phyloP scores from a whole-genome alignment of 2,888 invertebrate species.

The Athalia cordata region DNA sequence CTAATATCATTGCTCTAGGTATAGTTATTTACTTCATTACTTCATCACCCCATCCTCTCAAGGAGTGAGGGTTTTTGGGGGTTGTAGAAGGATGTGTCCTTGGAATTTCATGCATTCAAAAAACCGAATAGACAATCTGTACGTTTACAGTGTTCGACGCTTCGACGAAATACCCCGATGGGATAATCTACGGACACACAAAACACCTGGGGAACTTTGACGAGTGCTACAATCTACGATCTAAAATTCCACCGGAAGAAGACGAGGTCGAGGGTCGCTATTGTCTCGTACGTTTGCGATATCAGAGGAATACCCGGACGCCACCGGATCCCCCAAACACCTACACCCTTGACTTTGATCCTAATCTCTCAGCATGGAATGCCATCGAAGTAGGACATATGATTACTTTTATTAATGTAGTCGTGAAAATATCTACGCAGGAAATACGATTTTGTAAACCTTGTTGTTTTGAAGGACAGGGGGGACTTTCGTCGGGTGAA shows the following conservation, averaged over 20 bases:
- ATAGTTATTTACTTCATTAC: too few species aligned
- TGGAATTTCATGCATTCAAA: too few species aligned
- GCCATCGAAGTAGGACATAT: conserved; percentile 57
- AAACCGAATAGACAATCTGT: neutral
- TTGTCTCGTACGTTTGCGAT: conserved; percentile 60
- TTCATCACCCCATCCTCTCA: too few species aligned
- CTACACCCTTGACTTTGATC: conserved; percentile 54
- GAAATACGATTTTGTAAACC: too few species aligned
- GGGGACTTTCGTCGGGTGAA: conserved; percentile 41
- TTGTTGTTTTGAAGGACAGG: neutral
- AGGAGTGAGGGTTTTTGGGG: too few species aligned
- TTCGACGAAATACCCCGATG: conserved; percentile 63
- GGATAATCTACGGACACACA: conserved; percentile 62
- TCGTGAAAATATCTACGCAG: too few species aligned
- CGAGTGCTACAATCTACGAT: conserved; percentile 60
- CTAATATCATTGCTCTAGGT: too few species aligned
- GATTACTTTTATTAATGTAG: neutral
- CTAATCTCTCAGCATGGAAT: conserved; percentile 62
- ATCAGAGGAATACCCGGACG: conserved; percentile 52
- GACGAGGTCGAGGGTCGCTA: conserved; percentile 58
- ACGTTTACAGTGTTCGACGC: conserved; percentile 63
- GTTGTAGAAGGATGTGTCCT: too few species aligned
- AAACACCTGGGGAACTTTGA: conserved; percentile 66
- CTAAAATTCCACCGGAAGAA: conserved; percentile 44
- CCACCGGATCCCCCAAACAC: conserved; percentile 1